Percentiles rank a stretch among this genome's conserved stretches.
Conservation (phyloP, 2,113 vertebrate species). For the Anhinga anhinga region DNA sequence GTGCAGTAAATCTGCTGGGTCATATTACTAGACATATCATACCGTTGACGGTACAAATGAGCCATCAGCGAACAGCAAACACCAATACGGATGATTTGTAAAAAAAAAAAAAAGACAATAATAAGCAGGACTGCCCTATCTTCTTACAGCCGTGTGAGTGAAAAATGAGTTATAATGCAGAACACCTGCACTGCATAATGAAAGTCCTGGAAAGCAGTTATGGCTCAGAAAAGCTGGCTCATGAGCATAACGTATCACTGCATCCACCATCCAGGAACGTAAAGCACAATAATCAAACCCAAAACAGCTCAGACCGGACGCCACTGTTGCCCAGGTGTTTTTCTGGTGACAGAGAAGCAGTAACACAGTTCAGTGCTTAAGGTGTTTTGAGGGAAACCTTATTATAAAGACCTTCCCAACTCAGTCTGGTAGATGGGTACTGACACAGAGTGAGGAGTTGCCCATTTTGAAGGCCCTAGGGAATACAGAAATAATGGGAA, state of each 20-base stretch:
- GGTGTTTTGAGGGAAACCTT: neutral
- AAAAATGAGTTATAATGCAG: constrained; percentile 62
- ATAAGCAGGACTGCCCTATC: constrained; percentile 54
- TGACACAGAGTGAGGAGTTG: neutral
- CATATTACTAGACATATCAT: constrained; percentile 72
- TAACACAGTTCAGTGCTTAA: neutral
- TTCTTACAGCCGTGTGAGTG: constrained; percentile 60
- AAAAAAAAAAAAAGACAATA: constrained; percentile 2
- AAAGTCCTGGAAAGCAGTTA: constrained; percentile 67
- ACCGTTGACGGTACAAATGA: constrained; percentile 58
- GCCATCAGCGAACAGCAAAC: constrained; percentile 61
- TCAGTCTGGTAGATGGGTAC: neutral
- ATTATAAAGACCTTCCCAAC: neutral
- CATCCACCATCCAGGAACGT: neutral
- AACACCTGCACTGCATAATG: constrained; percentile 73
- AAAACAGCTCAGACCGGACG: neutral
- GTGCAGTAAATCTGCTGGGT: constrained; percentile 67
- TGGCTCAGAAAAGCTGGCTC: constrained; percentile 61
- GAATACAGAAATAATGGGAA: neutral
- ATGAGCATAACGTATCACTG: neutral
- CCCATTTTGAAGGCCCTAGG: neutral
- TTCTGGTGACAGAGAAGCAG: neutral
- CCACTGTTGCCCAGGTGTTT: neutral
- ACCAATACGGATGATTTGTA: constrained; percentile 55
- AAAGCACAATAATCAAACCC: neutral